Conservation (phyloP, 2,113 vertebrate species). For the Acrocephalus kingi region DNA sequence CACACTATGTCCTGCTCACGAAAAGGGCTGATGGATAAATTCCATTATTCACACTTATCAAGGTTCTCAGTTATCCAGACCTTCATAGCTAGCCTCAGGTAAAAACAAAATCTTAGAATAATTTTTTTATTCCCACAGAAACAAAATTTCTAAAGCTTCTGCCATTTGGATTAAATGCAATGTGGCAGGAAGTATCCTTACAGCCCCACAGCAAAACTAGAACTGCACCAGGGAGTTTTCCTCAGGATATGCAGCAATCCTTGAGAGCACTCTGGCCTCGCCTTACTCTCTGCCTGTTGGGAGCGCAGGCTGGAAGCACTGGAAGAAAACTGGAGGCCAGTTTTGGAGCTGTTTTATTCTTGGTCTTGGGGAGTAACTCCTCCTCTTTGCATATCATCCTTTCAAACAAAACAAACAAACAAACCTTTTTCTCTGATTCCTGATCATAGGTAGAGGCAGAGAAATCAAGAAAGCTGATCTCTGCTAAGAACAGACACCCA, state of each 20-base stretch:
- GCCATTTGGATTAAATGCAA: neutral
- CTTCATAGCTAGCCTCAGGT: neutral
- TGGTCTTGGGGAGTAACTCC: neutral
- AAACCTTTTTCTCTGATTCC: neutral
- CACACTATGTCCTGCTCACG: neutral
- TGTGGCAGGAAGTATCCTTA: neutral
- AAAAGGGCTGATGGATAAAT: neutral
- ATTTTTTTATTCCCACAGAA: neutral
- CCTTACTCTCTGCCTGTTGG: neutral
- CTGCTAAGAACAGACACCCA: neutral
- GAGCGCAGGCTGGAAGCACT: neutral
- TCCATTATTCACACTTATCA: neutral
- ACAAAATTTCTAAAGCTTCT: neutral
- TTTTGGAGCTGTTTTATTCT: neutral
- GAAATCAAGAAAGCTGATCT: neutral
- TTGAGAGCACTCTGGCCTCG: accelerated
- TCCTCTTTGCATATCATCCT: neutral
- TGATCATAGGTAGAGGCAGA: neutral
- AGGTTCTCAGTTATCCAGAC: neutral
- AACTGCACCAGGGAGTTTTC: neutral
- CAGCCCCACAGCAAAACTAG: neutral
- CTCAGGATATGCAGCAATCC: neutral
- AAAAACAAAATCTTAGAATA: neutral
- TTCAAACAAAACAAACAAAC: neutral
- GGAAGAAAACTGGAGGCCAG: neutral